phyloP scores from a whole-genome alignment of 2,113 vertebrate species.

The Hemiprocne comata region DNA sequence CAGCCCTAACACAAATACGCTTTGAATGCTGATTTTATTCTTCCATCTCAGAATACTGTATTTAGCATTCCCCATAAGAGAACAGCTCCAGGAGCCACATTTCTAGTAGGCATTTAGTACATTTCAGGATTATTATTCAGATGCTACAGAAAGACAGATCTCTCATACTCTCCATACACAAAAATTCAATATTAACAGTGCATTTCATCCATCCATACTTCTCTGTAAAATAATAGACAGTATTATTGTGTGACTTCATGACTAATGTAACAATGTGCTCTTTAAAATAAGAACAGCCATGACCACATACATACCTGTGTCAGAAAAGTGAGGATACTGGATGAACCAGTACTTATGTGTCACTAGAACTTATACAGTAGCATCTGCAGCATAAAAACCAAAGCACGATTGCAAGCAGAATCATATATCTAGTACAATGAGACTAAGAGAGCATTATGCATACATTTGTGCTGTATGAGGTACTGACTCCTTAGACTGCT shows the following conservation, averaged over 20 bases:
- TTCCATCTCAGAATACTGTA: neutral
- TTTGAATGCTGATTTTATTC: constrained; percentile 21
- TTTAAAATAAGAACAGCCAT: neutral
- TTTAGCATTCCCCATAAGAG: constrained; percentile 3
- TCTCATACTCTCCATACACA: neutral
- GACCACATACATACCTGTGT: neutral
- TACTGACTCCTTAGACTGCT: neutral
- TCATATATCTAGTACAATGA: neutral
- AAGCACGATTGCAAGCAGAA: neutral
- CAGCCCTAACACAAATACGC: neutral
- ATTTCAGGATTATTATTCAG: constrained; percentile 28
- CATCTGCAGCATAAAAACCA: neutral
- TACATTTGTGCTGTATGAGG: neutral
- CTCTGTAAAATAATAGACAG: neutral
- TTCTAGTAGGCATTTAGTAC: neutral
- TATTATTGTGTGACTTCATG: neutral
- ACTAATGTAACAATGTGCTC: neutral
- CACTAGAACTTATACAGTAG: neutral
- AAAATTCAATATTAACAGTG: neutral
- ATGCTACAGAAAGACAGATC: constrained; percentile 42
- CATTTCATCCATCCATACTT: neutral
- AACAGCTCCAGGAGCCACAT: neutral
- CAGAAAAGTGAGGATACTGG: neutral
- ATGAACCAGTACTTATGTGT: neutral
- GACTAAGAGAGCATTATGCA: neutral